Evolutionary conservation across 2,888 invertebrate species (phyloP).

Genomic region (Drosophila maculinotata): DNA sequence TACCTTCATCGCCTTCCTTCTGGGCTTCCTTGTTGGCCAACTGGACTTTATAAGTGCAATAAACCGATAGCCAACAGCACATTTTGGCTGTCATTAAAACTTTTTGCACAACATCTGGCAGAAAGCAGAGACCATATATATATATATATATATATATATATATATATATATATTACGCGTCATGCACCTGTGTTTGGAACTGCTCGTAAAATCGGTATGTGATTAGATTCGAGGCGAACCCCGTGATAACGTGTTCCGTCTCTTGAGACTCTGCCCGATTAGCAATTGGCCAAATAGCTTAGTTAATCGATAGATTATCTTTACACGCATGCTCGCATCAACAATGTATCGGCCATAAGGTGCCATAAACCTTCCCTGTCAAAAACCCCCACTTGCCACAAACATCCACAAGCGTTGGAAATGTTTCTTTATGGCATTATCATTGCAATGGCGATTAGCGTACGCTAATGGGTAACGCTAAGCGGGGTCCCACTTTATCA

Average conservation of each 20-base stretch:
- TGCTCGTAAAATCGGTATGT: conserved; percentile 30
- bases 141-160: background rate
- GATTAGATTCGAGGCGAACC: conserved; percentile 43
- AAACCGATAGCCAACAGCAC: conserved; percentile 18
- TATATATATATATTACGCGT: conserved; percentile 3
- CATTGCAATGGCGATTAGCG: conserved; percentile 51
- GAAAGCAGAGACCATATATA: background rate
- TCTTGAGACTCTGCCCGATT: conserved; percentile 23
- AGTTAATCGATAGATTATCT: conserved; percentile 47
- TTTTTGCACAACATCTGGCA: conserved; percentile 28
- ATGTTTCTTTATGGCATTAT: conserved; percentile 53
- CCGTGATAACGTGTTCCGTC: conserved; percentile 26
- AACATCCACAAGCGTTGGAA: background rate
- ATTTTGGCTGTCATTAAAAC: background rate
- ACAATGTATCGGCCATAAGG: conserved; percentile 28
- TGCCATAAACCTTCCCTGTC: conserved; percentile 9
- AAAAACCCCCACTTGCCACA: conserved; percentile 1
- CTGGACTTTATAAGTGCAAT: conserved; percentile 25
- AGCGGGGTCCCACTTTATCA: conserved; percentile 46
- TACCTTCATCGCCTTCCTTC: background rate
- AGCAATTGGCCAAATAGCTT: conserved; percentile 25
- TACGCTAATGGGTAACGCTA: conserved; percentile 21
- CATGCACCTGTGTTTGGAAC: conserved; percentile 39
- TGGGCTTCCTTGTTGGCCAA: conserved; percentile 5
- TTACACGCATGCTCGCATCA: conserved; percentile 4